These are phyloP conservation scores for Mythimna vitellina DNA, from an alignment of 2,888 invertebrate genomes.

Conservation along the genomic window DNA sequence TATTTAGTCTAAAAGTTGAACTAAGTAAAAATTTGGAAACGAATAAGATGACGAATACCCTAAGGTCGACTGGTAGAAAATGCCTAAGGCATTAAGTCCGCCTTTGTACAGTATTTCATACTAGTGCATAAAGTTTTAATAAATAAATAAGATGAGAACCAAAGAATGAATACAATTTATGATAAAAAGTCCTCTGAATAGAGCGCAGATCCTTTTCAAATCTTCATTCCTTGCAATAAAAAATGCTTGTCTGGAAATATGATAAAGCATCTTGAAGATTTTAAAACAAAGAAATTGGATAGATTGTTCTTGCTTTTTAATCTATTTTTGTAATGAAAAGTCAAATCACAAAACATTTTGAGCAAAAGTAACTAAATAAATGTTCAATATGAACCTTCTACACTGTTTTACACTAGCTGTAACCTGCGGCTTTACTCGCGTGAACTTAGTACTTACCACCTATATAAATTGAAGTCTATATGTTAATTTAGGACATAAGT, in stretches of 20 bases:
- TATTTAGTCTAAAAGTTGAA: neutral
- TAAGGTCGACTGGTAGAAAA: too few relatives aligned
- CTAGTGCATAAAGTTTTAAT: too few relatives aligned
- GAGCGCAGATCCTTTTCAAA: constrained; percentile 8
- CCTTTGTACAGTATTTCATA: too few relatives aligned
- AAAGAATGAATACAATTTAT: constrained; percentile 8
- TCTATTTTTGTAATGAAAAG: neutral
- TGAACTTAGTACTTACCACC: too few relatives aligned
- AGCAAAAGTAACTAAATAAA: too few relatives aligned
- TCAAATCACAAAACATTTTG: neutral
- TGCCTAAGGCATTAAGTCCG: too few relatives aligned
- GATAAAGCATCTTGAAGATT: constrained; percentile 17
- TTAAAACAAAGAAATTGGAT: constrained; percentile 1
- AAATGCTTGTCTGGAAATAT: neutral
- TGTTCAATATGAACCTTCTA: too few relatives aligned
- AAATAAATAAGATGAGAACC: neutral
- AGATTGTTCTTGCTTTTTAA: neutral
- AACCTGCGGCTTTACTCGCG: too few relatives aligned
- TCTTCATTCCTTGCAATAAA: constrained; percentile 4
- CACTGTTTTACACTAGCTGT: too few relatives aligned
- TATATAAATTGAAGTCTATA: too few relatives aligned
- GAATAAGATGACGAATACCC: neutral
- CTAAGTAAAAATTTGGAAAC: neutral
- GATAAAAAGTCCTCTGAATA: constrained; percentile 12
- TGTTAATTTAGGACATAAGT: too few relatives aligned